Evolutionary conservation across 2,888 invertebrate species (phyloP).

Genomic region (Urechis unicinctus): DNA sequence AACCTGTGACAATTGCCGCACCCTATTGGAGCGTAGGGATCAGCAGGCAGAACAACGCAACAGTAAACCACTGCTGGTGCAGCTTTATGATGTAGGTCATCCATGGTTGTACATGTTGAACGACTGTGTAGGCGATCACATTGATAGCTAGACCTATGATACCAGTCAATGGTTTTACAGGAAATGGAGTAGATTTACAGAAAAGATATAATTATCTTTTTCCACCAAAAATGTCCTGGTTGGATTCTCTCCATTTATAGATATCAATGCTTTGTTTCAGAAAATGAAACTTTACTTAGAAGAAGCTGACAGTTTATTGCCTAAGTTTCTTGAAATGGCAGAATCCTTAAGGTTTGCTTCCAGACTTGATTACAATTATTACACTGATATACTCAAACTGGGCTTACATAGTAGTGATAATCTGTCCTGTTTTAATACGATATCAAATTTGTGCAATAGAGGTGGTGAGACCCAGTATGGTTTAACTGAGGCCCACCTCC

Average conservation of each 20-base stretch:
- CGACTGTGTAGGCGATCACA: too few relatives aligned
- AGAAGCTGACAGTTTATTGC: constrained; percentile 60
- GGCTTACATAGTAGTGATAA: too few relatives aligned
- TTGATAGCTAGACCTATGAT: too few relatives aligned
- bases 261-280: constrained; percentile 23
- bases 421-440: too few relatives aligned
- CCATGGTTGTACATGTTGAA: too few relatives aligned
- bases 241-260: constrained; percentile 1
- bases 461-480: constrained; percentile 87
- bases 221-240: too few relatives aligned
- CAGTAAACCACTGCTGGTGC: constrained; percentile 60
- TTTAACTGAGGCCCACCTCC: constrained; percentile 73
- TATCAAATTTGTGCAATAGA: constrained; percentile 51
- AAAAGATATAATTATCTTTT: too few relatives aligned
- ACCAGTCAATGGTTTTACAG: too few relatives aligned
- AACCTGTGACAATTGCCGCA: constrained; percentile 51
- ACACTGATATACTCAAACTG: constrained; percentile 1
- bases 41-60: constrained; percentile 75
- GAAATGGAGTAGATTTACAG: too few relatives aligned
- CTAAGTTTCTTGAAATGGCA: constrained; percentile 60
- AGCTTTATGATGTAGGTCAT: constrained; percentile 64
- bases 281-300: constrained; percentile 70
- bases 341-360: constrained; percentile 58
- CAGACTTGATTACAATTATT: background rate
- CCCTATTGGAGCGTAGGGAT: constrained; percentile 69